phyloP scores from a whole-genome alignment of 2,888 invertebrate genomes.

The Sipunculus nudus region DNA sequence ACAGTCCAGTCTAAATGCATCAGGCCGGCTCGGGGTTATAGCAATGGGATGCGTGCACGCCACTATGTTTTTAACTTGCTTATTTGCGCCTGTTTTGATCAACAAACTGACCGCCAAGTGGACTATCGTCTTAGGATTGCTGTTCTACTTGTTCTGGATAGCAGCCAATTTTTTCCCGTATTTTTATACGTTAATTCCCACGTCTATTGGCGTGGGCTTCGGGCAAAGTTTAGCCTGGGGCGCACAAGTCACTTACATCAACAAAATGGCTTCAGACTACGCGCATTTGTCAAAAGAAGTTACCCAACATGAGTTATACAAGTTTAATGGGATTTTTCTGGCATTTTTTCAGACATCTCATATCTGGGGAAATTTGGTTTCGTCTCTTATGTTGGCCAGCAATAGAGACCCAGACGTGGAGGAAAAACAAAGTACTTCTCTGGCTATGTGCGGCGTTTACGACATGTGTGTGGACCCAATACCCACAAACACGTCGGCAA shows the following conservation, averaged over 20 bases:
- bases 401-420: background rate
- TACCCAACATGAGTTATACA: constrained; percentile 59
- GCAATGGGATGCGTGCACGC: constrained; percentile 62
- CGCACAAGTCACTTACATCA: constrained; percentile 59
- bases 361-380: constrained; percentile 65
- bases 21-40: constrained; percentile 57
- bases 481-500: too few relatives aligned
- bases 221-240: constrained; percentile 65
- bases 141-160: constrained; percentile 62
- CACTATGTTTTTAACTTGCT: constrained; percentile 60
- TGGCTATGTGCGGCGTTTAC: constrained; percentile 31
- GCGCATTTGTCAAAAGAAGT: constrained; percentile 51
- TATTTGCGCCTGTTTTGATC: constrained; percentile 60
- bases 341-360: constrained; percentile 65
- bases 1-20: constrained; percentile 60
- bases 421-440: too few relatives aligned
- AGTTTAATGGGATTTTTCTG: constrained; percentile 63
- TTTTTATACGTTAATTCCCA: constrained; percentile 62
- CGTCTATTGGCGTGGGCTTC: constrained; percentile 60
- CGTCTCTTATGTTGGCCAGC: constrained; percentile 51
- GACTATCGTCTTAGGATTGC: constrained; percentile 60
- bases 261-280: constrained; percentile 61
- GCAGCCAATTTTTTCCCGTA: constrained; percentile 63
- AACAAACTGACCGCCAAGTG: constrained; percentile 63
- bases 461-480: constrained; percentile 31